phyloP scores from a whole-genome alignment of 1,140 invertebrate genomes.

The Philaenus spumarius region DNA sequence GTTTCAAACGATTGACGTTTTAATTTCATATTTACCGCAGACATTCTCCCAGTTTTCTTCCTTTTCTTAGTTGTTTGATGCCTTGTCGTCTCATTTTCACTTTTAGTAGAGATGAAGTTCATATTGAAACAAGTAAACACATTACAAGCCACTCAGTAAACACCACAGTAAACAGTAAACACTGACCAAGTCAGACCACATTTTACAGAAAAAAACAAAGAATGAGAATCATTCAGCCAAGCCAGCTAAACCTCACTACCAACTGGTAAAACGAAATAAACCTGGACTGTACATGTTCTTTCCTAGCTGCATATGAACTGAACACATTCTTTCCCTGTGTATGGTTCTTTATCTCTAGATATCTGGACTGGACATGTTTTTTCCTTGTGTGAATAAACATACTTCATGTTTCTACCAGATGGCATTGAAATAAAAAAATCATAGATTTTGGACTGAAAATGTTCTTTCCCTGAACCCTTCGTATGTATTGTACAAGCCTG shows the following conservation, averaged over 20 bases:
- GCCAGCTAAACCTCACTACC: not conserved
- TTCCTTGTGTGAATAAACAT: not conserved
- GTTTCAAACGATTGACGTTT: slow-evolving; percentile 13
- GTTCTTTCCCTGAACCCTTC: slow-evolving; percentile 14
- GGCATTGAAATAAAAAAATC: slow-evolving; percentile 6
- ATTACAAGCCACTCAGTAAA: slow-evolving; percentile 6
- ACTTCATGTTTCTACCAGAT: not conserved
- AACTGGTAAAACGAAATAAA: not conserved
- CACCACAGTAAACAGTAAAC: slow-evolving; percentile 11
- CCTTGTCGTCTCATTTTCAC: not conserved
- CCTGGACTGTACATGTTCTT: not conserved
- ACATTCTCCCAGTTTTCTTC: slow-evolving; percentile 19
- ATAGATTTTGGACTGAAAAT: slow-evolving; percentile 8
- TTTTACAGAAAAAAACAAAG: not conserved
- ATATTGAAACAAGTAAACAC: not conserved
- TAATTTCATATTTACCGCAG: slow-evolving; percentile 7
- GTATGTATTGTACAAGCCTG: too few relatives aligned
- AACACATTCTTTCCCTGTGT: slow-evolving; percentile 9
- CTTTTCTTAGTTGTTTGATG: slow-evolving; percentile 14
- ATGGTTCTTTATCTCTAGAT: not conserved
- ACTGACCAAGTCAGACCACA: not conserved
- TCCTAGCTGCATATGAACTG: slow-evolving; percentile 5
- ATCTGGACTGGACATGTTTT: slow-evolving; percentile 6
- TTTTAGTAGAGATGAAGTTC: slow-evolving; percentile 7
- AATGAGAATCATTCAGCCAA: slow-evolving; percentile 3